phyloP scores from a whole-genome alignment of 2,113 vertebrate species.

The Nerophis ophidion region DNA sequence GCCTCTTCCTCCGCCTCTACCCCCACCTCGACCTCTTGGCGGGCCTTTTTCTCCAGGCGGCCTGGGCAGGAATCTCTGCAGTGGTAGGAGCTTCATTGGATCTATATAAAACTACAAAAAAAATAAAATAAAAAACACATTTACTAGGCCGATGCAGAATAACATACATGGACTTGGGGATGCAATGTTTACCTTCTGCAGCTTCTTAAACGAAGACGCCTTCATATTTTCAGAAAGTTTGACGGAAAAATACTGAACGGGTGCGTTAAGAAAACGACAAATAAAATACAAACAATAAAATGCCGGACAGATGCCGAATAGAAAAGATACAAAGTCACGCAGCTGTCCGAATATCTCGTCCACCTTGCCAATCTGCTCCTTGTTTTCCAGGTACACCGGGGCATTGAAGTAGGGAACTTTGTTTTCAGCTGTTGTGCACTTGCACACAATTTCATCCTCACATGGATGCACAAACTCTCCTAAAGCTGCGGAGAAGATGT shows the following conservation, averaged over 20 bases:
- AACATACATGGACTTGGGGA: background rate
- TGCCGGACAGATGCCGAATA: background rate
- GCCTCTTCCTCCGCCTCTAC: constrained; percentile 77
- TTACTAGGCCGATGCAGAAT: background rate
- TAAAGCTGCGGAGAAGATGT: constrained; percentile 68
- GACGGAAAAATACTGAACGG: constrained; percentile 92
- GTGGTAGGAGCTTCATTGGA: constrained; percentile 88
- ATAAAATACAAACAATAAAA: background rate
- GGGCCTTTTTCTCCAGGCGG: constrained; percentile 91
- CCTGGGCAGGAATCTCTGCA: constrained; percentile 92
- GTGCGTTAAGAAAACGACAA: constrained; percentile 69
- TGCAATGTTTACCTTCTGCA: constrained; percentile 83
- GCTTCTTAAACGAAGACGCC: constrained; percentile 93
- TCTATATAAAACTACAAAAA: constrained; percentile 90
- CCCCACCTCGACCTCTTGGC: constrained; percentile 80
- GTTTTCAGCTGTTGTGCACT: constrained; percentile 89
- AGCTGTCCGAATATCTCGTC: constrained; percentile 98
- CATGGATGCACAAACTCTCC: constrained; percentile 96
- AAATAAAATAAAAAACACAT: background rate
- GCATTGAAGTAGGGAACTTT: constrained; percentile 98
- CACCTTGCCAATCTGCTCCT: constrained; percentile 97
- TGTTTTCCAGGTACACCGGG: constrained; percentile 95
- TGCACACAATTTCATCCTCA: constrained; percentile 94
- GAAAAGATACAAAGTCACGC: constrained; percentile 96
- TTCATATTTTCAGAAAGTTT: constrained; percentile 98